Base-by-base conservation (phyloP, 2,888 invertebrate genomes). In the Nycteola revayana region DNA sequence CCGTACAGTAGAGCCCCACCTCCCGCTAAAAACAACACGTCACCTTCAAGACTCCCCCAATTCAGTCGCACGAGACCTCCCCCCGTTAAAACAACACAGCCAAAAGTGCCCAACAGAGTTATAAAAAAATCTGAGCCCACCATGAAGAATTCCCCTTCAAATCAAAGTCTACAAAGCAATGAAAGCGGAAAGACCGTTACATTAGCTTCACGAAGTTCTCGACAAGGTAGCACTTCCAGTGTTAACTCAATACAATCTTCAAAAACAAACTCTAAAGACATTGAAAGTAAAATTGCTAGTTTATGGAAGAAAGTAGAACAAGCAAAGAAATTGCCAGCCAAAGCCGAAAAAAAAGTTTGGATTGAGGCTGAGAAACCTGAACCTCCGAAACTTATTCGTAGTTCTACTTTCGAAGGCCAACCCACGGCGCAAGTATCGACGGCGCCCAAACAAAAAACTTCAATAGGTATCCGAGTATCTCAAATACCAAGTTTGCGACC, bases 291-390 rank as follows among this genome's bases (percentile, higher is more conserved):
- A 72, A 94, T 96, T 32, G 94, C 95, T 0, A 93, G 91, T 59
- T 75, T 96, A 8, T 95, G 95, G 95, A 95, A 94, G 61, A 93
- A 91, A 66, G 94, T 94, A 0, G 94, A 94, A 57, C 92, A 93
- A 37, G 91, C 83, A 22, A 93, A 92, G 49, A 92, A 89, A 36
- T 89, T 90, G 47, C 90, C 80, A 26, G 75, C 85, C 1, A 91
- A 91, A 57, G 89, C 90, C 5, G 93, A 92, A 37, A 90, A 87
- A 26, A 82, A 91, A 43, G 91, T 92, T 5, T 92, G 92, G 91
- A 91, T 92, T 22, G 88, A 90, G 36, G 63, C 78, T 38, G 71
- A 78, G 31, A 77, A 82, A 48, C 58, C 72, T 1, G 78, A 82
- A 33, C 59, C 80, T 3, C 79, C 89, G 0, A 80, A 85, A 48